Evolutionary conservation across 2,888 invertebrate species (phyloP).

Genomic region (Alloplasta piceator): DNA sequence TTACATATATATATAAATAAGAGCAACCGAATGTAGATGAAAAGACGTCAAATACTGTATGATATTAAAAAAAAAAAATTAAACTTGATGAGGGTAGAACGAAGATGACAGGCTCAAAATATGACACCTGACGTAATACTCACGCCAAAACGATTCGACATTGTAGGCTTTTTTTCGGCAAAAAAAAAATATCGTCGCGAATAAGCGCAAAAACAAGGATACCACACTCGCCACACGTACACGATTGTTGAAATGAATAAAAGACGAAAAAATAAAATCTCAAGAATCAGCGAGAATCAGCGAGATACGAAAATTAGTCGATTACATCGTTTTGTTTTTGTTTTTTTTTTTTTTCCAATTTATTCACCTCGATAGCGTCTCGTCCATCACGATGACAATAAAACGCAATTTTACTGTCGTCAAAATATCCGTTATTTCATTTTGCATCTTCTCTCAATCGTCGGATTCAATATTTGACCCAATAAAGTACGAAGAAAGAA

Average conservation of each 20-base stretch:
- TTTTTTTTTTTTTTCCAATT: constrained; percentile 6
- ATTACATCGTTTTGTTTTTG: not conserved
- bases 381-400: not conserved
- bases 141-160: constrained; percentile 59
- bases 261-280: constrained; percentile 9
- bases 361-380: not conserved
- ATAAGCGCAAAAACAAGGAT: not conserved
- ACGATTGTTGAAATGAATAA: constrained; percentile 56
- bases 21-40: constrained; percentile 46
- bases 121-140: constrained; percentile 59
- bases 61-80: constrained; percentile 79
- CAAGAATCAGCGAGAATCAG: constrained; percentile 20
- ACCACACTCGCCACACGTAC: constrained; percentile 24
- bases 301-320: not conserved
- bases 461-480: not conserved
- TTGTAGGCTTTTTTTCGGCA: constrained; percentile 2
- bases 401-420: not conserved
- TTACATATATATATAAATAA: too few species aligned
- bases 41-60: constrained; percentile 71
- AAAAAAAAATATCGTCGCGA: not conserved
- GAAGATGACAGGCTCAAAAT: constrained; percentile 42
- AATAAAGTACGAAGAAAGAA: too few species aligned
- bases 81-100: constrained; percentile 48
- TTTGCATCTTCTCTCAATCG: not conserved
- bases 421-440: not conserved